phyloP scores from a whole-genome alignment of 2,888 invertebrate genomes.

The Acleris holmiana region DNA sequence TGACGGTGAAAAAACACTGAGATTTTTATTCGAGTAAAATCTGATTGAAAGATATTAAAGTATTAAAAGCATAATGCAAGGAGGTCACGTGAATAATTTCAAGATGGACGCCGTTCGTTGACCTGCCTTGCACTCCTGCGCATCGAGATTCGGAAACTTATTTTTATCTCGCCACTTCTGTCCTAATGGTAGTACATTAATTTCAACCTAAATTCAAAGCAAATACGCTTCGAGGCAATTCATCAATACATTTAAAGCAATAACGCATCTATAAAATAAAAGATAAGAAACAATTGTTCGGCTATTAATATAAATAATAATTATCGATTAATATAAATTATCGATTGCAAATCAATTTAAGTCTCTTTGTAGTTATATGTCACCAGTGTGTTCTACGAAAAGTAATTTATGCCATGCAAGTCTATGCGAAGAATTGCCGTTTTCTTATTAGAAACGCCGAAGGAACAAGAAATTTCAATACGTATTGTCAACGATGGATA shows the following conservation, averaged over 20 bases:
- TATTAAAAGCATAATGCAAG: slow-evolving; percentile 40
- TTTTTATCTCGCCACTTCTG: slow-evolving; percentile 32
- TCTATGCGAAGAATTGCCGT: slow-evolving; percentile 9
- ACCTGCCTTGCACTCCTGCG: slow-evolving; percentile 45
- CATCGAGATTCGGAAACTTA: slow-evolving; percentile 34
- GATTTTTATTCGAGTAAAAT: too few relatives aligned
- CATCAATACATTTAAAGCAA: too few relatives aligned
- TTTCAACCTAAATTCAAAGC: too few relatives aligned
- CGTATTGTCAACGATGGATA: slow-evolving; percentile 36
- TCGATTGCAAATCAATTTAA: too few relatives aligned
- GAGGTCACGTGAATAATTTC: slow-evolving; percentile 51
- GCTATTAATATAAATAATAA: too few relatives aligned
- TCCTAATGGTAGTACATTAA: slow-evolving; percentile 15
- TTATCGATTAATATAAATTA: too few relatives aligned
- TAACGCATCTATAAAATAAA: too few relatives aligned
- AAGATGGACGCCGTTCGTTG: slow-evolving; percentile 48
- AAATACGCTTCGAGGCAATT: too few relatives aligned
- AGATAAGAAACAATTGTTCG: too few relatives aligned
- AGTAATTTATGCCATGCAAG: not conserved
- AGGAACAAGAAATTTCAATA: slow-evolving; percentile 12
- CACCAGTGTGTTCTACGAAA: not conserved
- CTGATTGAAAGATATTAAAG: too few relatives aligned
- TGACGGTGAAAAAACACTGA: not conserved
- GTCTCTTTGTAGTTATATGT: too few relatives aligned
- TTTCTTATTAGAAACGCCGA: slow-evolving; percentile 18